Base-by-base conservation (phyloP, 1,140 invertebrate species). In the Tachypleus tridentatus region DNA sequence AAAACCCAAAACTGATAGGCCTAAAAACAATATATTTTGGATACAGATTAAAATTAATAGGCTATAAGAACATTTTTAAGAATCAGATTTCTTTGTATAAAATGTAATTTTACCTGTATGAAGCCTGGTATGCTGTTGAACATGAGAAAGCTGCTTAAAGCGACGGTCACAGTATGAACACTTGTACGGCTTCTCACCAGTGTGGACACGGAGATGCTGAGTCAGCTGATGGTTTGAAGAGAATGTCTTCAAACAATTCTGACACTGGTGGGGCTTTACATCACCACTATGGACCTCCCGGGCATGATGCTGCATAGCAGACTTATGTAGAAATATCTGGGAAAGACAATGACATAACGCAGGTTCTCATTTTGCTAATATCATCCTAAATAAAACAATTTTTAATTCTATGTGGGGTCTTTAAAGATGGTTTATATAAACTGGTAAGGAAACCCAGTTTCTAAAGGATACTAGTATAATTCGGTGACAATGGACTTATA, bases 281-380 rank as follows among this genome's bases (percentile, higher is more conserved):
- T 69, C 67, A 57, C 67, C 67, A 66, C 76, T 72, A 76, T 86
- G 82, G 69, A 86, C 80, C 74, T 88, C 87, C 58, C 88, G 81
- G 62, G 87, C 87, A 79, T 92, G 86, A 86, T 91, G 87, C 80
- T 93, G 91, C 89, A 94, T 94, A 66, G 89, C 89, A 80, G 89
- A 92, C 80, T 95, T 94, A 85, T 93, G 91, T 89, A 93, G 92
- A 81, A 95, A 93, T 79, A 94, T 92, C 91, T 95, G 87, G 70
- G 85, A 85, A 72, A 77, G 29, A 29, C 29, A 29, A 29, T 29
- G 29, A 29, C 29, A 29, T 29, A 29, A 29, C 2, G 0, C 29
- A 29, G 29, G 29, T 29, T 29, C 2, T 29, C 29, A 29, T 29
- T 29, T 29, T 29, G 29, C 29, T 29, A 29, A 2, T 29, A 29